Base-by-base conservation (phyloP, 2,113 vertebrate genomes). In the Oreotrochilus melanogaster region DNA sequence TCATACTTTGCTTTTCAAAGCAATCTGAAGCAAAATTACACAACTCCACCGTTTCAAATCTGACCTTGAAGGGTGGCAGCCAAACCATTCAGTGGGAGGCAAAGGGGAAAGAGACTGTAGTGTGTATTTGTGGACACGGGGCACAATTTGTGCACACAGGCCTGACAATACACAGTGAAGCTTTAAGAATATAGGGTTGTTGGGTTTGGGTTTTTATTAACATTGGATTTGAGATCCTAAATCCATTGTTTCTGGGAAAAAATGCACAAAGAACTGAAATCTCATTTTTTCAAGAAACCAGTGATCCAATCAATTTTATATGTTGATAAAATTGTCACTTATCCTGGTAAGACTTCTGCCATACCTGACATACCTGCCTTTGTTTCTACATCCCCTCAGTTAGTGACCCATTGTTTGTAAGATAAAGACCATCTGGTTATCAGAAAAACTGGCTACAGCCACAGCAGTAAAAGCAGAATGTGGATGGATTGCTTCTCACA, bases 341-440 rank as follows among this genome's bases (percentile, higher is more conserved):
- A 21, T 58, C 17, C 17, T 86, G 45, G 25, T 35, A 42, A 51
- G 71, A 54, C 25, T 83, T 73, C 30, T 18, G 47, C 16, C 21
- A 24, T 48, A 50, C 48, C 7, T 0, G 0, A 35, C 58, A 33
- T 33, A 69, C 12, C 11, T 64, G 50, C 23, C 33, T 88, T 74
- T 78, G 45, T 35, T 21, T 33, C 51, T 70, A 45, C 28, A 65
- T 13, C 18, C 73, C 53, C 74, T 64, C n/a, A 30, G 15, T 10
- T 75, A 53, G n/a, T 61, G 35, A 72, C 31, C 13, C 0, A 0
- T 19, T 82, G 18, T 69, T 78, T 78, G 31, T 76, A 72, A 79
- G 81, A 73, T 21, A 82, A 95, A 79, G 33, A 30, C 37, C 24
- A 42, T 18, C n/a, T 45, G 35, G 5, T 84, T 75, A 47, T 72